These are phyloP conservation scores for Tinea trinotella DNA, from an alignment of 2,888 invertebrate species.

Conservation along the genomic window DNA sequence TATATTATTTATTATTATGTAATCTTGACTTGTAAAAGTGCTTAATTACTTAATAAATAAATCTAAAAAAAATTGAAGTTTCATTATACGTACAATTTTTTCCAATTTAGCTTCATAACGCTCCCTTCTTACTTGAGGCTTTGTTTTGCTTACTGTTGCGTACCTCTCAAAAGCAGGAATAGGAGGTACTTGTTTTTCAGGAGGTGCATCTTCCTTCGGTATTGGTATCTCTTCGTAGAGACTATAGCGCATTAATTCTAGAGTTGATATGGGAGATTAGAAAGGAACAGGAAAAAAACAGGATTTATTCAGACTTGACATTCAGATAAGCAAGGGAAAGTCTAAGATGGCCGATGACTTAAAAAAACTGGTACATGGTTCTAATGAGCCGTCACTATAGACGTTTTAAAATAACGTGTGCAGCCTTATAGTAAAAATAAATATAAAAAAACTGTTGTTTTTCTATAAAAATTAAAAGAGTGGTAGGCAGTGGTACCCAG, in stretches of 20 bases:
- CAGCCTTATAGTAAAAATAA: too few relatives aligned
- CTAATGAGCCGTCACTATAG: too few relatives aligned
- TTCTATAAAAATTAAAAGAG: too few relatives aligned
- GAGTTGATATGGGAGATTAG: neutral
- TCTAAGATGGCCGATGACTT: too few relatives aligned
- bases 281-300: neutral
- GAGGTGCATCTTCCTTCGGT: constrained; percentile 53
- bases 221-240: constrained; percentile 56
- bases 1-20: neutral
- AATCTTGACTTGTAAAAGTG: neutral
- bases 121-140: constrained; percentile 49
- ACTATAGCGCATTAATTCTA: constrained; percentile 46
- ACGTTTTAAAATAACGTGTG: too few relatives aligned
- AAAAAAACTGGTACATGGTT: neutral
- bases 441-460: too few relatives aligned
- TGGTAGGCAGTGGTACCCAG: too few relatives aligned
- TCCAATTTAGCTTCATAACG: constrained; percentile 45
- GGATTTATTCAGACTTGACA: too few relatives aligned
- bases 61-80: neutral
- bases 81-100: constrained; percentile 35
- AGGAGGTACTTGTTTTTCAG: constrained; percentile 52
- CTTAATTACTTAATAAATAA: too few relatives aligned
- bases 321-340: too few relatives aligned
- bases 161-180: constrained; percentile 57
- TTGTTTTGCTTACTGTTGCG: constrained; percentile 52